Evolutionary conservation across 2,113 vertebrate genomes (phyloP), one percentile per base, ranked within the genome.

Genomic region (Coptodon rendalli): DNA sequence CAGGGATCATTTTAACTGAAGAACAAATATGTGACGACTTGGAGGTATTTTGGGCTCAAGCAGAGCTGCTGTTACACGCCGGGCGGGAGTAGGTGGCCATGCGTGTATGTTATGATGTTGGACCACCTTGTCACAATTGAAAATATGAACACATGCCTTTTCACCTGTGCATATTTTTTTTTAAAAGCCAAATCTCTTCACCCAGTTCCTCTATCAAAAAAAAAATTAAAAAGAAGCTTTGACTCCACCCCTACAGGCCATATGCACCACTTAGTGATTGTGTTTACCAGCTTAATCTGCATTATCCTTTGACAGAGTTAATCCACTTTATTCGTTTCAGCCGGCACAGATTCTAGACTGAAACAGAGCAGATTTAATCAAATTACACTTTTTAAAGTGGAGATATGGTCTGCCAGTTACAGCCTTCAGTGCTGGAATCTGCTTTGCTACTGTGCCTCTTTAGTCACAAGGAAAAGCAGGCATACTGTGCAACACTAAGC

Each of bases 351-450:
- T 94, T 95, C 88, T 91, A 89, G 91, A 91, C 82, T 90, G 89
- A 95, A 96, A 95, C 93, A 88, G 89, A 92, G 91, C 90, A 95
- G 93, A 95, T 96, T 94, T 95, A 90, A 96, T 95, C 90, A 96
- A 95, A 96, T 95, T 89, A 93, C 85, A 86, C 87, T 90, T 94
- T 93, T 87, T 89, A 86, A 92, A 92, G 87, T 87, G 87, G 84
- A 89, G 66, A 90, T 82, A 79, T 90, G 86, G 88, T 92, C 83
- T 78, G 88, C 81, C 90, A 84, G 92, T 92, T 88, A 94, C 56
- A 5, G 63, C 53, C 90, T 27, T 68, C 56, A 53, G 83, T 85
- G 61, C 83, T 91, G 89, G 86, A 95, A 95, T 94, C 91, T 90
- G 84, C 56, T 92, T 85, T 66, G 24, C 79, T 85, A 81, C 80